Base-by-base conservation (phyloP, 2,888 invertebrate genomes). In the Epicampocera succincta region DNA sequence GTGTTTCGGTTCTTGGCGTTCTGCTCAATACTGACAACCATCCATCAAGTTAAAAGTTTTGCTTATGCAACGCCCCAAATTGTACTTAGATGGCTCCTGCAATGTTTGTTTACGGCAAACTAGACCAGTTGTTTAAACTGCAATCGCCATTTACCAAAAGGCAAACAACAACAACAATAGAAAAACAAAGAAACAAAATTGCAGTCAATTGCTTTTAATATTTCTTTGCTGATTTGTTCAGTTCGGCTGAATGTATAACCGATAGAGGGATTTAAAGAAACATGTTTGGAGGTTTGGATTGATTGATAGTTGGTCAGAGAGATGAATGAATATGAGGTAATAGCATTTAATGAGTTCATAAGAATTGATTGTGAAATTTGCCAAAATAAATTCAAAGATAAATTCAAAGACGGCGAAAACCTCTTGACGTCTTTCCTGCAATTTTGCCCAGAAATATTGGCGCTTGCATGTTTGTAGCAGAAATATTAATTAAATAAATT, bases 31-130 rank as follows among this genome's bases (percentile, higher is more conserved):
- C 3, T 33, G 25, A 68, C 48, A 73, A 56, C 40, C 52, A 74
- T 74, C 68, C 29, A 29, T 29, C 3, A 3, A 78, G 65, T 69
- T 58, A 52, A 71, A 61, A 40, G 19, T 58, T 63, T 52, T 72
- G 77, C 78, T 74, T 74, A 66, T 82, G 68, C 71, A 61, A 78
- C 78, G 82, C 82, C 82, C 74, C 77, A 74, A 74, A 78, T 82
- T 75, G 61, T 48, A 72, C 73, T 13, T 78, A 82, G 60, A 82
- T 78, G 71, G 73, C 33, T 78, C 54, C 66, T 52, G 38, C 54
- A 13, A 50, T 73, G 52, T 38, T 60, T 44, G 21, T 75, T 82
- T 82, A 75, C 78, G 82, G 82, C 66, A 75, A 82, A 82, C 82
- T 78, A 71, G 82, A 82, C 78, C 71, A 82, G 54, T 82, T 82